phyloP scores from a whole-genome alignment of 2,888 invertebrate genomes.

The Sturmia bella region DNA sequence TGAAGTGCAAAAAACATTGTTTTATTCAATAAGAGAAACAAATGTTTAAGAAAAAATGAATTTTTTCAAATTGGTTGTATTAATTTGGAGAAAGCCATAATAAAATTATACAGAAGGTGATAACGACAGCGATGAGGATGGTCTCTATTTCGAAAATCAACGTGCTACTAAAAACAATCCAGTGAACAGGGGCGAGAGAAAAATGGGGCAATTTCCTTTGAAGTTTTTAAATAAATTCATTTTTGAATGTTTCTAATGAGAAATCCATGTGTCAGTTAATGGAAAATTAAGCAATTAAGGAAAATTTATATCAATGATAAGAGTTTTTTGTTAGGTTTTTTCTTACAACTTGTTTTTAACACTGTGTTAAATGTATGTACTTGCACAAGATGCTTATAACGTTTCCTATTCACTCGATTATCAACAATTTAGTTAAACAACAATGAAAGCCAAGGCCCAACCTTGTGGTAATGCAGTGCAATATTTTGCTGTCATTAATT shows the following conservation, averaged over 20 bases:
- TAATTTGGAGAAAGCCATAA: conserved; percentile 33
- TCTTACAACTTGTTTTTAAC: too few relatives aligned
- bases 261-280: conserved; percentile 26
- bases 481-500: too few relatives aligned
- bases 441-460: too few relatives aligned
- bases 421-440: too few relatives aligned
- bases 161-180: background rate
- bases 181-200: background rate
- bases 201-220: conserved; percentile 46
- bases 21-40: conserved; percentile 24
- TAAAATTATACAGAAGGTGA: conserved; percentile 30
- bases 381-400: too few relatives aligned
- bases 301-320: conserved; percentile 23
- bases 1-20: conserved; percentile 8
- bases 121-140: conserved; percentile 7
- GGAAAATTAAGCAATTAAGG: background rate
- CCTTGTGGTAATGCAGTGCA: too few relatives aligned
- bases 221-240: conserved; percentile 45
- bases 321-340: too few relatives aligned
- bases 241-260: conserved; percentile 50
- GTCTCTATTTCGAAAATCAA: background rate
- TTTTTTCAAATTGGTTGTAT: conserved; percentile 38
- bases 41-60: conserved; percentile 23
- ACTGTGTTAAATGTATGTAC: too few relatives aligned
- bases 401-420: too few relatives aligned